phyloP scores from a whole-genome alignment of 1,140 invertebrate genomes.

The Stegodyphus mimosarum region DNA sequence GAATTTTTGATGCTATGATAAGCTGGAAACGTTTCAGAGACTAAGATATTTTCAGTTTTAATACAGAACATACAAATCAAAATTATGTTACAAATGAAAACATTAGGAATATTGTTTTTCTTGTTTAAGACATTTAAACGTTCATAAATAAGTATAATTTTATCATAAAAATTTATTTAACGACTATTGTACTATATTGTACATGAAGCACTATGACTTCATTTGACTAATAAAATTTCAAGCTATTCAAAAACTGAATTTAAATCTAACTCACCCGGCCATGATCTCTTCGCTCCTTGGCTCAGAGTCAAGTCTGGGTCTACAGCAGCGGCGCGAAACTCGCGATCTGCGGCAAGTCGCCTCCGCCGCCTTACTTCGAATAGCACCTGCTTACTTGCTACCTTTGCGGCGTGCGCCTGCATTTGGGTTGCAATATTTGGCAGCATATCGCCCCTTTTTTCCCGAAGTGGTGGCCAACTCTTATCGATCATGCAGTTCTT shows the following conservation, averaged over 20 bases:
- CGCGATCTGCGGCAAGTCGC: conserved; percentile 15
- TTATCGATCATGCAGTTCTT: conserved; percentile 6
- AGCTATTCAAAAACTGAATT: conserved; percentile 12
- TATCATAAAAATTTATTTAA: no score
- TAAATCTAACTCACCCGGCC: conserved; percentile 22
- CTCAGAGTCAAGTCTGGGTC: conserved; percentile 3
- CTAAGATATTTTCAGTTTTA: no score
- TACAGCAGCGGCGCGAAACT: not conserved
- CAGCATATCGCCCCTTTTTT: not conserved
- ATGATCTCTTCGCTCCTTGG: conserved; percentile 5
- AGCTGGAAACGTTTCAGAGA: no score
- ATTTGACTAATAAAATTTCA: not conserved
- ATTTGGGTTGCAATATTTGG: not conserved
- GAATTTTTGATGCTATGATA: no score
- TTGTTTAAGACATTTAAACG: no score
- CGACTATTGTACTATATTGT: no score
- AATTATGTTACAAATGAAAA: no score
- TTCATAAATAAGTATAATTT: no score
- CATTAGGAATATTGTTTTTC: no score
- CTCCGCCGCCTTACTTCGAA: conserved; percentile 21
- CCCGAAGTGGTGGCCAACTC: not conserved
- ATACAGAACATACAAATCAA: no score
- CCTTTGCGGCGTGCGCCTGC: conserved; percentile 8
- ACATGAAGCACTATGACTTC: no score
- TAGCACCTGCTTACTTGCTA: conserved; percentile 2